phyloP scores from a whole-genome alignment of 2,797 vertebrate species.

The Ispidina picta region DNA sequence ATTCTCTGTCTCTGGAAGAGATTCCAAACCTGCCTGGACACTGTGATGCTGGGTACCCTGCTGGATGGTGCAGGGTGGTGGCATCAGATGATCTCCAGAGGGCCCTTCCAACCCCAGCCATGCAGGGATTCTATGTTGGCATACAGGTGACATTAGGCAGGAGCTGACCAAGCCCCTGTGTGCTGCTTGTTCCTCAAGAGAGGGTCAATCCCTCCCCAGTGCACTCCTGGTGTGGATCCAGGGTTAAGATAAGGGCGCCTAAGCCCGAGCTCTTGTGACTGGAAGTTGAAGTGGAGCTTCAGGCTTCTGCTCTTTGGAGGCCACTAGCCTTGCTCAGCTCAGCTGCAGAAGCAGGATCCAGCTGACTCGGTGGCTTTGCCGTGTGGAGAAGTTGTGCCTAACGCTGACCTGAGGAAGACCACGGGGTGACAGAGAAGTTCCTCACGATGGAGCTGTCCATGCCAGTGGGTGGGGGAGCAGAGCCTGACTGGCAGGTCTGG shows the following conservation, averaged over 20 bases:
- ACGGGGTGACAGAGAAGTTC: background rate
- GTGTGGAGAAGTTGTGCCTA: background rate
- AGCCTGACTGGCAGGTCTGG: rapidly evolving
- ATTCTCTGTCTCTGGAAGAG: too few relatives aligned
- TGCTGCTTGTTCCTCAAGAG: rapidly evolving
- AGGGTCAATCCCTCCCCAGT: background rate
- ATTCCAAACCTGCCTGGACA: background rate
- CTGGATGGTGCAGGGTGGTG: too few relatives aligned
- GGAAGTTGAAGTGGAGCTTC: background rate
- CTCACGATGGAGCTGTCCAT: background rate
- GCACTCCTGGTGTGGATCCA: background rate
- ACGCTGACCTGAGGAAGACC: background rate
- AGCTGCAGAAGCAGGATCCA: background rate
- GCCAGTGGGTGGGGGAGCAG: background rate
- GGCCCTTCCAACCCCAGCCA: background rate
- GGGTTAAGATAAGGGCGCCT: background rate
- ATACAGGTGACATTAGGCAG: background rate
- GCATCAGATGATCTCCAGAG: background rate
- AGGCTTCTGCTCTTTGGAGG: background rate
- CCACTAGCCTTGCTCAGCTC: background rate
- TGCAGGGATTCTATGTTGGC: background rate
- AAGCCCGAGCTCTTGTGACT: background rate
- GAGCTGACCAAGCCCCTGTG: too few relatives aligned
- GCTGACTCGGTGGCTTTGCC: background rate
- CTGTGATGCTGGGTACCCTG: background rate